Evolutionary conservation across 2,113 vertebrate genomes (phyloP).

Genomic region (Otolemur garnettii): DNA sequence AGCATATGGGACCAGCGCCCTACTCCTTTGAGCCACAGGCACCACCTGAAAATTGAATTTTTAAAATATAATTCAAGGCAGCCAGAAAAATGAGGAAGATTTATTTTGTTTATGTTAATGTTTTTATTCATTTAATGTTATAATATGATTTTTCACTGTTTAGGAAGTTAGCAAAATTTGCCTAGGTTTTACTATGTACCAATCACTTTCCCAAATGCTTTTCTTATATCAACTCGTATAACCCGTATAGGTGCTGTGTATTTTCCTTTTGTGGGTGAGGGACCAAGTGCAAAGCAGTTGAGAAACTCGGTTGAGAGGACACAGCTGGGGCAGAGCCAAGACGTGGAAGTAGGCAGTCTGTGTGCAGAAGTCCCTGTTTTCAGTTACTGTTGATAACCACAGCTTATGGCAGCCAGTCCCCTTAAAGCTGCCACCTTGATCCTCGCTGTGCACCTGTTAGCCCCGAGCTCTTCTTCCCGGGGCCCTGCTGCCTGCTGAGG

Average conservation of each 20-base stretch:
- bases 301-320: not conserved
- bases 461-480: too few relatives aligned
- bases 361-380: not conserved
- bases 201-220: not conserved
- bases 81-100: conserved; percentile 8
- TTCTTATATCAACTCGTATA: not conserved
- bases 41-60: too few relatives aligned
- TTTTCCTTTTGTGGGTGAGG: conserved; percentile 41
- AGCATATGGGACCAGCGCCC: too few relatives aligned
- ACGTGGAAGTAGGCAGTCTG: not conserved
- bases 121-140: not conserved
- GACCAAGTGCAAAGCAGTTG: not conserved
- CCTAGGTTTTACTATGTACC: not conserved
- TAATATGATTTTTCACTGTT: conserved; percentile 11
- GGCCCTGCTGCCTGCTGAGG: not conserved
- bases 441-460: not conserved
- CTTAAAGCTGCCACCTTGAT: conserved; percentile 34
- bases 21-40: too few relatives aligned
- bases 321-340: not conserved
- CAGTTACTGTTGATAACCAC: not conserved
- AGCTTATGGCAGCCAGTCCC: not conserved
- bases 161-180: conserved; percentile 17
- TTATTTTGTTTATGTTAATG: conserved; percentile 31
- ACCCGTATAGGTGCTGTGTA: not conserved
- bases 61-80: not conserved